These are phyloP conservation scores for Echinarachnius parma DNA, from an alignment of 53 echinoderm and acorn worm genomes.

Conservation along the genomic window DNA sequence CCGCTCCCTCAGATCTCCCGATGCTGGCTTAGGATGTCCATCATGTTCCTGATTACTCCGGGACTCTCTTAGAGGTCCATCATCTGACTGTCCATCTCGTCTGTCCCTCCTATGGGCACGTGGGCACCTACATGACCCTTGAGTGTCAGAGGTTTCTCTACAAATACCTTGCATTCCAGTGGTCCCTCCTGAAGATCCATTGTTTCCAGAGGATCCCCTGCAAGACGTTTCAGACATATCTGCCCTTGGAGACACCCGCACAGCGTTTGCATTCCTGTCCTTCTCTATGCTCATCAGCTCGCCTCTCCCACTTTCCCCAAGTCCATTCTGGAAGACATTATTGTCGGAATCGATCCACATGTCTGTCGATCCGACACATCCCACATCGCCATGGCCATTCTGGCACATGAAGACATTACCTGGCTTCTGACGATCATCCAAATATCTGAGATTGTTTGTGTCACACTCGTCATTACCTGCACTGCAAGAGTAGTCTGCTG, in stretches of 20 bases:
- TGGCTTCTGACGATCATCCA: background rate
- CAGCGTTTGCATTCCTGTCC: slow-evolving; percentile 33
- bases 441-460: too few relatives aligned
- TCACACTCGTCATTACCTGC: too few relatives aligned
- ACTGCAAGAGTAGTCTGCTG: too few relatives aligned
- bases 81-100: background rate
- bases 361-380: background rate
- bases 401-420: slow-evolving; percentile 1
- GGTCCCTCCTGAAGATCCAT: background rate
- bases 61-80: background rate
- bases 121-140: background rate
- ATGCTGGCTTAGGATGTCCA: background rate
- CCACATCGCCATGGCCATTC: slow-evolving; percentile 5
- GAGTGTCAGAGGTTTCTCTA: too few relatives aligned
- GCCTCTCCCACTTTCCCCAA: background rate
- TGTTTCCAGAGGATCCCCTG: background rate
- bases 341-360: slow-evolving; percentile 20
- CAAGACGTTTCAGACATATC: background rate
- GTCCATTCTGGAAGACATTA: slow-evolving; percentile 37
- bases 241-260: background rate
- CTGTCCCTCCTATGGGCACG: background rate
- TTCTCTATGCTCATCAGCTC: slow-evolving; percentile 13
- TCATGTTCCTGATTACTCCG: background rate
- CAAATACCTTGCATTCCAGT: too few relatives aligned
- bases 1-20: background rate